Conservation (phyloP, 1,140 invertebrate genomes). For the Euwallacea fornicatus region DNA sequence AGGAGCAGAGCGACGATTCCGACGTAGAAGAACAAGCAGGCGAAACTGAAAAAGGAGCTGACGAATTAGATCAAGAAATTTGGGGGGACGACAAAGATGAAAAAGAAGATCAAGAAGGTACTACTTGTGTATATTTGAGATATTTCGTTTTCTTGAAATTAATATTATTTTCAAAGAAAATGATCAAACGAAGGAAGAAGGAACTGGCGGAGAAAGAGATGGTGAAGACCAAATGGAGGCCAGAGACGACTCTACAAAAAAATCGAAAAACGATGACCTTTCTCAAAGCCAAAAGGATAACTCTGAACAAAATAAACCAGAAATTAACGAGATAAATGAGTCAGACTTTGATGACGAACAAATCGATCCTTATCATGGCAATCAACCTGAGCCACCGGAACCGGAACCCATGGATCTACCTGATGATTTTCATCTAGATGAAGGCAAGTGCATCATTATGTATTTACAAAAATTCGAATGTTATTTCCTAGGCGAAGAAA, state of each 20-base stretch:
- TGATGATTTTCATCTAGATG: slow-evolving; percentile 82
- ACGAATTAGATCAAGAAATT: slow-evolving; percentile 80
- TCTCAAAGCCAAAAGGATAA: slow-evolving; percentile 54
- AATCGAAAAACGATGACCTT: slow-evolving; percentile 55
- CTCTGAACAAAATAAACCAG: slow-evolving; percentile 61
- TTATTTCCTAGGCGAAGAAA: slow-evolving; percentile 56
- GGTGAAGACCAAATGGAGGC: slow-evolving; percentile 60
- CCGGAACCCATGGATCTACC: slow-evolving; percentile 84
- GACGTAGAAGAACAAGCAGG: slow-evolving; percentile 94
- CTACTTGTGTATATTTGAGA: slow-evolving; percentile 42
- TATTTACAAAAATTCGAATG: not conserved
- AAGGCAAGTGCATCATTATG: slow-evolving; percentile 49
- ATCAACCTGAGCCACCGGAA: slow-evolving; percentile 72
- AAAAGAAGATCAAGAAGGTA: slow-evolving; percentile 67
- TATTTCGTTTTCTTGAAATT: no score
- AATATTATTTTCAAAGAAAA: no score
- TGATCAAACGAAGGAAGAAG: slow-evolving; percentile 73
- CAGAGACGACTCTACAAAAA: slow-evolving; percentile 59
- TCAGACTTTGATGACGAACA: slow-evolving; percentile 79
- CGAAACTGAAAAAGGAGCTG: slow-evolving; percentile 81
- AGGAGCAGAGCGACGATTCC: slow-evolving; percentile 70
- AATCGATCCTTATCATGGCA: slow-evolving; percentile 82
- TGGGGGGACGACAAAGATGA: slow-evolving; percentile 86
- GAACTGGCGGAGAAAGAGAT: slow-evolving; percentile 54
- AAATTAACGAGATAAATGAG: slow-evolving; percentile 78